phyloP scores from a whole-genome alignment of 2,888 invertebrate species.

The Chrysomela aeneicollis region DNA sequence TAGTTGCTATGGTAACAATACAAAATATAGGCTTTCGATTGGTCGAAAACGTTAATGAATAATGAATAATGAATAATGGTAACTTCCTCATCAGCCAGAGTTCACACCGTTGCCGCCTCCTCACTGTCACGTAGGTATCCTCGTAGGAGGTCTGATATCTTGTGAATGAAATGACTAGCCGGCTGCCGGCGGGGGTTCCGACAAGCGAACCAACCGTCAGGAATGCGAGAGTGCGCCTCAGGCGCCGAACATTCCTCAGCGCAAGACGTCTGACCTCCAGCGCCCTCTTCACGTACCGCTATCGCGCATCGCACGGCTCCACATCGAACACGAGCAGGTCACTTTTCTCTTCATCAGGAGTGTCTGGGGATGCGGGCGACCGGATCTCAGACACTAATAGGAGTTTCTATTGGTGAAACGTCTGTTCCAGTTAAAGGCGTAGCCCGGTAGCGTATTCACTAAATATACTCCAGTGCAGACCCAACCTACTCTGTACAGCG shows the following conservation, averaged over 20 bases:
- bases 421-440: no score
- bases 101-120: conserved; percentile 36
- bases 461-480: no score
- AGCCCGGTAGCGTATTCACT: no score
- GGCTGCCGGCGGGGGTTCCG: conserved; percentile 47
- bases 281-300: conserved; percentile 46
- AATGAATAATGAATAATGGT: no score
- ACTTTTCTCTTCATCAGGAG: conserved; percentile 1
- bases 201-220: conserved; percentile 58
- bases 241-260: conserved; percentile 61
- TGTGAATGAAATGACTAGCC: conserved; percentile 65
- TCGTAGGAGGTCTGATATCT: conserved; percentile 64
- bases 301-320: conserved; percentile 29
- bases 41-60: no score
- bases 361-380: no score
- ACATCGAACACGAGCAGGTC: conserved; percentile 16
- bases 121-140: conserved; percentile 57
- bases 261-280: conserved; percentile 60
- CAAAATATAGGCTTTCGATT: no score
- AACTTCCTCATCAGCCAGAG: no score
- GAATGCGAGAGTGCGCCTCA: conserved; percentile 65
- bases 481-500: no score
- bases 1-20: no score
- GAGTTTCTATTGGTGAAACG: no score
- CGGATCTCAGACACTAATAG: no score